Evolutionary conservation across 2,113 vertebrate genomes (phyloP).

Genomic region (Psephotus haematonotus): DNA sequence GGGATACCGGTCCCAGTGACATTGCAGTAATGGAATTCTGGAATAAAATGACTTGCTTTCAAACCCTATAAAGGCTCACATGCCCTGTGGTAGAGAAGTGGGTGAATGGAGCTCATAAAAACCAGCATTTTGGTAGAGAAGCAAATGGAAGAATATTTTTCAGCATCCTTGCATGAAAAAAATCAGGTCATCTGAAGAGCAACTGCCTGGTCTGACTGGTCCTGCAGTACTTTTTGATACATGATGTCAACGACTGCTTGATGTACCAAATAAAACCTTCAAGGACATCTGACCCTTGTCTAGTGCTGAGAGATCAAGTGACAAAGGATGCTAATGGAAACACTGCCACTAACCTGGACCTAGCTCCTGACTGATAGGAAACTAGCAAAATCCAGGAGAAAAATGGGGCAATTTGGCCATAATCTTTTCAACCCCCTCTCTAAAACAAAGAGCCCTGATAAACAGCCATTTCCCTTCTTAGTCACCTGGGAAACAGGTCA

Average conservation of each 20-base stretch:
- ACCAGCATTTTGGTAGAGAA: not conserved
- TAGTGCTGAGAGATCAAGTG: not conserved
- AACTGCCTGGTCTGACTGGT: not conserved
- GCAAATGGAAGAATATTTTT: not conserved
- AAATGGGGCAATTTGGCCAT: not conserved
- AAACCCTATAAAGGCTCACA: not conserved
- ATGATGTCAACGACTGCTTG: not conserved
- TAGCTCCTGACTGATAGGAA: not conserved
- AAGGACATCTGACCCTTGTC: not conserved
- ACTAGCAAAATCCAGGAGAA: not conserved
- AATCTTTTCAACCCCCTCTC: not conserved
- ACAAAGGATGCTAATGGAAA: not conserved
- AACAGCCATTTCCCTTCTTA: not conserved
- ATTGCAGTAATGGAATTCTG: not conserved
- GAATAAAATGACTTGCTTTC: not conserved
- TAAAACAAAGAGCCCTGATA: not conserved
- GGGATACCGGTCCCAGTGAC: not conserved
- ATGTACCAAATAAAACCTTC: not conserved
- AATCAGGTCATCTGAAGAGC: not conserved
- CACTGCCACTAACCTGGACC: not conserved
- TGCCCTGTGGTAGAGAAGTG: not conserved
- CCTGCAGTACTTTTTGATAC: not conserved
- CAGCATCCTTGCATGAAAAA: not conserved
- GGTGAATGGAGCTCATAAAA: not conserved
- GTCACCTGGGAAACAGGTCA: not conserved